A percentile compares a stretch with the other conserved stretches of the same genome.
Conservation (phyloP, 2,888 invertebrate genomes). For the Fragum sueziense region DNA sequence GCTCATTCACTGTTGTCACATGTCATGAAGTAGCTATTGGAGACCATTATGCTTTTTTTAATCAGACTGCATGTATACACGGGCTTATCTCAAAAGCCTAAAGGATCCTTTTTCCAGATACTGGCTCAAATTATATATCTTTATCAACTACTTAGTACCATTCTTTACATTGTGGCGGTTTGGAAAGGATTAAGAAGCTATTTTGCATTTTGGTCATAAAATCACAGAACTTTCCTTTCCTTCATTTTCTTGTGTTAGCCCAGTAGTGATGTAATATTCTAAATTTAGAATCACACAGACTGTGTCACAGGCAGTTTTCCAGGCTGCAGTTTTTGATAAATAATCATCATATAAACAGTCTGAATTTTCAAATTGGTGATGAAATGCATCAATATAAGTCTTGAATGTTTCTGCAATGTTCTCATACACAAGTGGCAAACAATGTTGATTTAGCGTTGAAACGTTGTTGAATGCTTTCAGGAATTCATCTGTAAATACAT, state of each 20-base stretch:
- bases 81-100: no score
- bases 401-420: conserved; percentile 4
- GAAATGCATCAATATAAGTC: conserved; percentile 1
- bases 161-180: no score
- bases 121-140: no score
- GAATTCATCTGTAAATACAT: neutral
- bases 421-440: conserved; percentile 9
- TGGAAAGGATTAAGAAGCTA: no score
- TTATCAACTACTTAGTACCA: no score
- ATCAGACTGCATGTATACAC: no score
- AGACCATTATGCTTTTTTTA: no score
- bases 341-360: conserved; percentile 35
- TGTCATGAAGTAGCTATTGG: no score
- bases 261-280: conserved; percentile 44
- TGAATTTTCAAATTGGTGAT: neutral
- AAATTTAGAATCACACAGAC: conserved; percentile 28
- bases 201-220: no score
- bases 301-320: conserved; percentile 44
- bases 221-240: no score
- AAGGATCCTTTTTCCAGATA: no score
- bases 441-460: neutral
- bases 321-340: conserved; percentile 38
- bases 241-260: conserved; percentile 38
- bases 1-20: no score
- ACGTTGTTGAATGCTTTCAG: neutral